Evolutionary conservation across 2,888 invertebrate genomes (phyloP).

Genomic region (Anoncus sp.): DNA sequence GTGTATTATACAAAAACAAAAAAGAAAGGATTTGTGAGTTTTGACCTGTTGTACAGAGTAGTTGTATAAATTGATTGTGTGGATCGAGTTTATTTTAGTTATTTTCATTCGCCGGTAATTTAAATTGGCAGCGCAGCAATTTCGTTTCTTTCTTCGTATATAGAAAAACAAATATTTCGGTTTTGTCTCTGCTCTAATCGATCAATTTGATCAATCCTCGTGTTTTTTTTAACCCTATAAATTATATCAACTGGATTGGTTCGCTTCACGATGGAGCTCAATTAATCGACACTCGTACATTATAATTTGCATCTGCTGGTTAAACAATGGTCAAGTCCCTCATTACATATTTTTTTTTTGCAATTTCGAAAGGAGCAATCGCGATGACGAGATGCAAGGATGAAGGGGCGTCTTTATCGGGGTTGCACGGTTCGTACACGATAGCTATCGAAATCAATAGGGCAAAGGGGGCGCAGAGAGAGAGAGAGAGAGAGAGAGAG

Average conservation of each 20-base stretch:
- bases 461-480: slow-evolving; percentile 38
- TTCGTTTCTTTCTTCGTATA: no score
- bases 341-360: slow-evolving; percentile 12
- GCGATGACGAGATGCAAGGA: slow-evolving; percentile 36
- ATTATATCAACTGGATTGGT: no score
- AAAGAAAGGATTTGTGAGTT: slow-evolving; percentile 12
- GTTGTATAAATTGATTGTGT: slow-evolving; percentile 20
- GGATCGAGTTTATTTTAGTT: neutral
- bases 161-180: no score
- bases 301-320: neutral
- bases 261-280: no score
- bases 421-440: slow-evolving; percentile 56
- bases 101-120: neutral
- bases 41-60: slow-evolving; percentile 1
- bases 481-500: neutral
- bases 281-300: no score
- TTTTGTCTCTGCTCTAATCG: no score
- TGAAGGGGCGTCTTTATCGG: slow-evolving; percentile 37
- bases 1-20: slow-evolving; percentile 7
- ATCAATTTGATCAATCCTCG: no score
- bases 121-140: slow-evolving; percentile 3
- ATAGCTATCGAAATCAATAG: slow-evolving; percentile 67
- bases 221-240: no score
- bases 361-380: slow-evolving; percentile 33
- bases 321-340: slow-evolving; percentile 2